Conservation (phyloP, 2,797 vertebrate species). For the Buphagus erythrorhynchus region DNA sequence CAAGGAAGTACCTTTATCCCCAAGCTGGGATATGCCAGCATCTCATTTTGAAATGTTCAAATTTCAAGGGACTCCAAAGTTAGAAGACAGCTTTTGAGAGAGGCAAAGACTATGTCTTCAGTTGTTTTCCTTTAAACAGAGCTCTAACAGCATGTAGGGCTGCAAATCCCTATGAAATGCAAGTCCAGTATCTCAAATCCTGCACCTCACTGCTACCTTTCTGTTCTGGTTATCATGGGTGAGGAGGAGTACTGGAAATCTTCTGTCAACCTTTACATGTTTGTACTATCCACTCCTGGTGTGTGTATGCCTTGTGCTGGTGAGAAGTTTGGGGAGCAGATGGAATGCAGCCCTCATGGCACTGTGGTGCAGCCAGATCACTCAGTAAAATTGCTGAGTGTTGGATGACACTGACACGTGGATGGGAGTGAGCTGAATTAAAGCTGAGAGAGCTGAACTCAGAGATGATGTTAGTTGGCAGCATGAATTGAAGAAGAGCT, state of each 20-base stretch:
- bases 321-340: not conserved
- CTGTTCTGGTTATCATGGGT: not conserved
- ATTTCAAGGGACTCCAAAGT: not conserved
- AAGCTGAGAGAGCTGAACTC: not conserved
- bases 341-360: not conserved
- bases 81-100: not conserved
- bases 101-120: not conserved
- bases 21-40: not conserved
- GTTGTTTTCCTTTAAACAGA: not conserved
- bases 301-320: not conserved
- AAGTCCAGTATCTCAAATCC: not conserved
- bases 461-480: rapidly evolving
- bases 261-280: not conserved
- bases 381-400: not conserved
- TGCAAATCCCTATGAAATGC: not conserved
- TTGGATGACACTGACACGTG: not conserved
- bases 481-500: not conserved
- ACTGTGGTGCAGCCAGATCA: not conserved
- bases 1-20: not conserved
- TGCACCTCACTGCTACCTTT: not conserved
- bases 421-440: not conserved
- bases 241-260: not conserved
- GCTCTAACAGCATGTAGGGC: not conserved
- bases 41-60: not conserved
- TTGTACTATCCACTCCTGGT: rapidly evolving